Base-by-base conservation (phyloP, 2,888 invertebrate species). In the Diarsia rubi region DNA sequence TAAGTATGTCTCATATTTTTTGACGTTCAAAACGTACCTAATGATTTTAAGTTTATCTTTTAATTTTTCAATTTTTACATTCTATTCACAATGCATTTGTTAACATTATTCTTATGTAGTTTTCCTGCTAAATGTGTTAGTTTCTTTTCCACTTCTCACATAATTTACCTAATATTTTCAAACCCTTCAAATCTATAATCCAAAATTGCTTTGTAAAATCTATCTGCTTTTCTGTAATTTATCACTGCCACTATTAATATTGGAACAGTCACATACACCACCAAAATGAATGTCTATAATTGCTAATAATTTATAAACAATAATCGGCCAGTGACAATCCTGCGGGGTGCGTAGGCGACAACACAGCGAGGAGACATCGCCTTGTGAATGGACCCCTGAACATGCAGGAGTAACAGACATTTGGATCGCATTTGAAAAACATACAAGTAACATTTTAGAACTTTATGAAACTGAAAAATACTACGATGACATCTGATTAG, bases 331-430 rank as follows among this genome's bases (percentile, higher is more conserved):
- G 91, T 88, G 92, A 89, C 93, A 93, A 88, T 91, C 92, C 91
- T 91, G 88, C 81, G 60, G 78, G 64, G 47, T 83, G 93, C 93
- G 93, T 94, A 90, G 93, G 93, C 91, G 92, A 88, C 87, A 85
- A 91, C 91, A 90, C 85, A 84, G 81, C 79, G 84, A 85, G 85
- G 78, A 81, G 79, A 83, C 84, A 83, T 72, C 73, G 81, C 78
- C 77, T 77, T 86, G 84, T 89, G 91, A 90, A 91, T 88, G 89
- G 87, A 75, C 72, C 80, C 71, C 81, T 82, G 83, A 84, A 88
- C 84, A 78, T 16, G 59, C 74, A 75, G 66, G 47, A 14, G 69
- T 73, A 2, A 67, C 0, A 11, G 75, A 86, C 86, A 69, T 73
- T 78, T 2, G 19, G 64, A 6, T 2, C 1, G 5, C 9, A 9